Conservation (phyloP, 2,797 vertebrate species). For the Trematomus bernacchii region DNA sequence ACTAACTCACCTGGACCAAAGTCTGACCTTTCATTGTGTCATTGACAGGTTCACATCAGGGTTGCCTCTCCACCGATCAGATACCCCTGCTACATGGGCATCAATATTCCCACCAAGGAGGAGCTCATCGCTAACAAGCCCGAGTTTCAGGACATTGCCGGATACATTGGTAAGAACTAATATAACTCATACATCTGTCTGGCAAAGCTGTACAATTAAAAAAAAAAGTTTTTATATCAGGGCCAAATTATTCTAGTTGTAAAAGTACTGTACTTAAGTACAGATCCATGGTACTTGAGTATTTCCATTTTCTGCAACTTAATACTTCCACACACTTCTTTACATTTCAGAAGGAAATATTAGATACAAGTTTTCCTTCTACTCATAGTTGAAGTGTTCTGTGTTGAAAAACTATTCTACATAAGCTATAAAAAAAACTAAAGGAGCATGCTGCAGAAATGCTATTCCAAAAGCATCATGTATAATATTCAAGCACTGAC, state of each 20-base stretch:
- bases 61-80: slow-evolving; percentile 97
- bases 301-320: too few species aligned
- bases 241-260: neutral
- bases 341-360: too few species aligned
- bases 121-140: slow-evolving; percentile 98
- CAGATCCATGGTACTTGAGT: too few species aligned
- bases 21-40: neutral
- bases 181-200: neutral
- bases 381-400: too few species aligned
- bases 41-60: slow-evolving; percentile 93
- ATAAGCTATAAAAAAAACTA: too few species aligned
- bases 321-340: too few species aligned
- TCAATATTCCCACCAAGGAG: slow-evolving; percentile 99
- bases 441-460: too few species aligned
- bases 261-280: too few species aligned
- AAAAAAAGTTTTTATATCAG: neutral
- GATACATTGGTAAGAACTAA: slow-evolving; percentile 90
- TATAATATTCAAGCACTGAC: too few species aligned
- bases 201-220: neutral
- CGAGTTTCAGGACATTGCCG: slow-evolving; percentile 94
- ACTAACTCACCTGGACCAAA: neutral
- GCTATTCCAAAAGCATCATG: too few species aligned
- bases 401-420: too few species aligned
- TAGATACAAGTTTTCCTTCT: too few species aligned
- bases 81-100: slow-evolving; percentile 98